Percentiles rank a stretch among this genome's conserved stretches.
phyloP scores from a whole-genome alignment of 2,113 vertebrate genomes.

The Paradoxurus hermaphroditus region DNA sequence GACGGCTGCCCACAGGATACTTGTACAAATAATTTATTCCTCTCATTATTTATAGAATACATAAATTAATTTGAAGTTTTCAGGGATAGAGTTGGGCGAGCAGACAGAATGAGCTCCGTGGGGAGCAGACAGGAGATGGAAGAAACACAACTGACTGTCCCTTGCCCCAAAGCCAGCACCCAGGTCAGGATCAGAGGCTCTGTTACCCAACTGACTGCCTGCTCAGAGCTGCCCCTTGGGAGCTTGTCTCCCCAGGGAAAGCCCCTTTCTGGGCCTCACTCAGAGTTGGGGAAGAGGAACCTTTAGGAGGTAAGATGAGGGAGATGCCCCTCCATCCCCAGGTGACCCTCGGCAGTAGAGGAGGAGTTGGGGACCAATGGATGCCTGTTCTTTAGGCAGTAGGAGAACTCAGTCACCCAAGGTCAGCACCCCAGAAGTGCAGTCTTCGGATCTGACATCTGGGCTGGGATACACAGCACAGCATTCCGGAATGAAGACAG shows the following conservation, averaged over 20 bases:
- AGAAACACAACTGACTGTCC: no score
- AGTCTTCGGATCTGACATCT: neutral
- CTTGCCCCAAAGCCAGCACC: fast-evolving
- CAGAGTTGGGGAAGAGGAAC: neutral
- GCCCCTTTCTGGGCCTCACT: neutral
- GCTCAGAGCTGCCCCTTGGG: neutral
- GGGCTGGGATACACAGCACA: neutral
- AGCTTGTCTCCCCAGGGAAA: neutral
- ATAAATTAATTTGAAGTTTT: neutral
- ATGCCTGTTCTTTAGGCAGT: neutral
- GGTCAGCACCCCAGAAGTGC: no score
- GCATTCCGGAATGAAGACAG: neutral
- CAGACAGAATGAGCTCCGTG: neutral
- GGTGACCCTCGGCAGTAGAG: neutral
- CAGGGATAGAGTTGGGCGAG: neutral
- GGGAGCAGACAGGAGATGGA: no score
- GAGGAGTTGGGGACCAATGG: neutral
- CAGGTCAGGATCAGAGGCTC: neutral
- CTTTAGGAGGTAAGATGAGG: neutral
- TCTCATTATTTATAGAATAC: neutral
- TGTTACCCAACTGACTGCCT: neutral
- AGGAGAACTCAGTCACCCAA: neutral
- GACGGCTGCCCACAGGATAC: neutral
- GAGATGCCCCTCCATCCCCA: fast-evolving
- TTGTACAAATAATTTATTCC: neutral